Evolutionary conservation across 2,888 invertebrate genomes (phyloP).

Genomic region (Mylabris sibirica): DNA sequence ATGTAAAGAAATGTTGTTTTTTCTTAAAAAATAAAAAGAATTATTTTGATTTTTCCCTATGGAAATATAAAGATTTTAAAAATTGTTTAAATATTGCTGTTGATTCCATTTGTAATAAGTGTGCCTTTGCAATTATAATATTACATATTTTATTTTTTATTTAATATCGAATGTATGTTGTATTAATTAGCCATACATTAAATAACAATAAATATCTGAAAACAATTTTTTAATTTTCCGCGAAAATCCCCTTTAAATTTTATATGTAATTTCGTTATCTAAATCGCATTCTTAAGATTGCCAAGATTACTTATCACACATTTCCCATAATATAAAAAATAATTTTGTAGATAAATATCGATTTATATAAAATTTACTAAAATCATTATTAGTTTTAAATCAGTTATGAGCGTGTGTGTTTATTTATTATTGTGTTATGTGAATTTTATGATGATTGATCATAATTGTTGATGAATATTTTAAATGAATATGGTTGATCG

Average conservation of each 20-base stretch:
- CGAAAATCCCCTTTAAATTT: not conserved
- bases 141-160: not conserved
- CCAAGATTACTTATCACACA: constrained; percentile 12
- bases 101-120: constrained; percentile 15
- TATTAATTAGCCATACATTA: not conserved
- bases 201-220: not conserved
- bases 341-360: not conserved
- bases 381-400: not conserved
- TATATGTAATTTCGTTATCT: not conserved
- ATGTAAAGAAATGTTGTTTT: constrained; percentile 14
- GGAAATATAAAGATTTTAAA: constrained; percentile 12
- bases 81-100: constrained; percentile 6
- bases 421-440: too few species aligned
- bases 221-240: not conserved
- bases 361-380: not conserved
- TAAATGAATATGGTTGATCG: not conserved
- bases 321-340: constrained; percentile 9
- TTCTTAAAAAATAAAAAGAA: not conserved
- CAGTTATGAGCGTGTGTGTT: not conserved
- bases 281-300: not conserved
- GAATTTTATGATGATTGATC: not conserved
- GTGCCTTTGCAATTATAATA: constrained; percentile 14
- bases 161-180: not conserved
- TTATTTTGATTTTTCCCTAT: not conserved
- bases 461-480: not conserved